phyloP scores from a whole-genome alignment of 1,140 invertebrate genomes.

The Heliconius congener region DNA sequence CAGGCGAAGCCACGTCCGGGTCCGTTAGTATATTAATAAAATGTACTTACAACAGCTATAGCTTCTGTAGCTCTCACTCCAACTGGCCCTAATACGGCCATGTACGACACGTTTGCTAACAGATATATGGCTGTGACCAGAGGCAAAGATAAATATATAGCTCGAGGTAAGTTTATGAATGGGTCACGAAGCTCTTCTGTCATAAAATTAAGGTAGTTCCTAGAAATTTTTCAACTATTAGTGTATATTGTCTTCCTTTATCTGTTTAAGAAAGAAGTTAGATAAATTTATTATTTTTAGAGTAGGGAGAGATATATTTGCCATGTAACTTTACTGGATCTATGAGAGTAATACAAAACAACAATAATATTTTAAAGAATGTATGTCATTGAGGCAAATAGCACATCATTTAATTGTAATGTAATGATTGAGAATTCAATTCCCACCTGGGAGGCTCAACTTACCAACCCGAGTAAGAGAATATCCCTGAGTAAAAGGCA shows the following conservation, averaged over 20 bases:
- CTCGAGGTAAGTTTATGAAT: slow-evolving; percentile 95
- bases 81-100: slow-evolving; percentile 92
- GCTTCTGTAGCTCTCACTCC: slow-evolving; percentile 93
- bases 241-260: slow-evolving; percentile 1
- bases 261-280: slow-evolving; percentile 4
- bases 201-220: slow-evolving; percentile 98
- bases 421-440: neutral
- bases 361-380: too few species aligned
- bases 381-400: too few species aligned
- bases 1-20: too few species aligned
- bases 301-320: neutral
- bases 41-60: slow-evolving; percentile 92
- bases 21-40: neutral
- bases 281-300: neutral
- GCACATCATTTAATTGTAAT: too few species aligned
- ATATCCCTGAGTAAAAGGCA: slow-evolving; percentile 97
- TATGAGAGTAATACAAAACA: too few species aligned
- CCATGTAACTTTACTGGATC: too few species aligned
- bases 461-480: slow-evolving; percentile 97
- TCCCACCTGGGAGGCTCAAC: slow-evolving; percentile 9
- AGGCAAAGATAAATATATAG: slow-evolving; percentile 96
- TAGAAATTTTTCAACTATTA: slow-evolving; percentile 58
- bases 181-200: slow-evolving; percentile 98
- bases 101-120: slow-evolving; percentile 93
- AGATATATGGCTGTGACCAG: slow-evolving; percentile 96